Evolutionary conservation across 2,888 invertebrate species (phyloP), one percentile per base, ranked within the genome.

Genomic region (Pristionchus fissidentatus): DNA sequence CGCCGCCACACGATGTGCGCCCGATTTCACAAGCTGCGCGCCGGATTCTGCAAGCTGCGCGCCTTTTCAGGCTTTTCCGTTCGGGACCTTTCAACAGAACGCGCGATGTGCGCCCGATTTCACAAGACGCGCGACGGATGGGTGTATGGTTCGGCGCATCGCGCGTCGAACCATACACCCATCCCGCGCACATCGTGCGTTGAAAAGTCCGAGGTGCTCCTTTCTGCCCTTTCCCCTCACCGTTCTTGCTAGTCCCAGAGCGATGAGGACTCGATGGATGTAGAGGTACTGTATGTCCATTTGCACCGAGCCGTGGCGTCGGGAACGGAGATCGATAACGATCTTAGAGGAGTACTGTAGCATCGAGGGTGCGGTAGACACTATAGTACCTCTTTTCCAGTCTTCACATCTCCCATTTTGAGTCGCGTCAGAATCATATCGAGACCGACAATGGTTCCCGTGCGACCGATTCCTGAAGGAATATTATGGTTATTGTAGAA

Each of bases 271-370:
- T n/a, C 88, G 86, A 70, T 86, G 85, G 15, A 88, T 88, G 82
- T 88, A 88, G 46, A 88, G 85, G 78, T 88, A 88, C 82, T 88
- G 88, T 38, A 88, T 84, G 60, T 88, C 88, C 38, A 86, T 88
- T 75, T 88, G 88, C 46, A 88, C 86, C 38, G 87, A 87, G 46
- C 88, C 87, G 0, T 87, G 87, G 66, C 88, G 86, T 49, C 83
- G 84, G 49, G 84, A 85, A 41, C 88, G 85, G 1, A 88, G 85
- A 13, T 88, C 88, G 15, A 73, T 62, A 4, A 87, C 85, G 32
- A 88, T 87, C 88, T 88, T 49, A 32, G 22, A 41, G 19, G 29
- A 15, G 8, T 49, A 49, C 49, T 22, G 75, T 49, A 46, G 49
- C 49, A n/a, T n/a, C 43, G 22, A 46, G 46, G 26, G 7, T 43